Evolutionary conservation across 2,888 invertebrate species (phyloP), one percentile per base, ranked within the genome.

Genomic region (Ceraclea dissimilis): DNA sequence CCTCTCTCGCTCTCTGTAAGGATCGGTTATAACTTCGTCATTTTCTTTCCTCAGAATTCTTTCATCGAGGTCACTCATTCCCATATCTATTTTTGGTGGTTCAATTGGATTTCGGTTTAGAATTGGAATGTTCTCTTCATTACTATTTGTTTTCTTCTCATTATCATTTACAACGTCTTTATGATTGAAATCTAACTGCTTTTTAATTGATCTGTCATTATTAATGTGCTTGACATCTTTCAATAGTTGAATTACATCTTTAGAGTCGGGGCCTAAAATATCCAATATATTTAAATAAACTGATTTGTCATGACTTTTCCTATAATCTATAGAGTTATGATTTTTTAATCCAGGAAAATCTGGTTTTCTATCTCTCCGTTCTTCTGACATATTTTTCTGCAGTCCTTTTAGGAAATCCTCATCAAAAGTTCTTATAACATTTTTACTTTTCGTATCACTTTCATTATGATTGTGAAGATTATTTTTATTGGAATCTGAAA

Each of bases 251-350:
- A 60, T 58, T 5, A 62, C 58, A 22, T 62, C 62, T 54, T 52
- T 60, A 11, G 62, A 62, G 39, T 62, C 62, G 1, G 62, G 62
- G 4, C 62, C 60, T 8, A 62, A 26, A 31, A 62, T 62, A 52
- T 62, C 62, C 34, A 62, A 57, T 46, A 62, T 60, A 34, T 62
- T 60, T 22, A 60, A 50, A 48, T 62, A 60, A n/a, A 58, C 57
- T 19, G 50, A 56, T 52, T 62, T 60, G 6, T 56, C 49, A 31
- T 58, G 57, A 39, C 49, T 58, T 43, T 60, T 58, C 19, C 50
- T 48, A 22, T 60, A 60, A 31, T 58, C 59, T 31, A 47, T 54
- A 13, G 51, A 54, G 48, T 54, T 54, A 4, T 49, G 54, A 31
- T 50, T 50, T 26, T 49, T n/a, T 11, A 34, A 26, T 18, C 49